phyloP scores from a whole-genome alignment of 2,888 invertebrate species.

The Diploptera punctata region DNA sequence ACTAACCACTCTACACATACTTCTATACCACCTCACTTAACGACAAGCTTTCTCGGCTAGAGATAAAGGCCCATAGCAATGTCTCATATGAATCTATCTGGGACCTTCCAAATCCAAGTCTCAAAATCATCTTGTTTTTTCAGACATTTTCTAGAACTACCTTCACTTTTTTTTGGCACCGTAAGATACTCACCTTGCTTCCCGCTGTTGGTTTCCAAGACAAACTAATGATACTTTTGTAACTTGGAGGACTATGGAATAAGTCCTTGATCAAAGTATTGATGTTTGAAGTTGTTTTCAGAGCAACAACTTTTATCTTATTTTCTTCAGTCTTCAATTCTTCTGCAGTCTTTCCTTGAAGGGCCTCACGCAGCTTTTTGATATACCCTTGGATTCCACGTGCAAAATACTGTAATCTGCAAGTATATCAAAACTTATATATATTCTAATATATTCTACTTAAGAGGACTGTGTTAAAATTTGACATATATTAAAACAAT shows the following conservation, averaged over 20 bases:
- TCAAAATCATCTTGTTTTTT: too few relatives aligned
- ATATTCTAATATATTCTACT: too few relatives aligned
- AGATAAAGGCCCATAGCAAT: too few relatives aligned
- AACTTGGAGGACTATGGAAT: conserved; percentile 93
- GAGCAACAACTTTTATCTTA: conserved; percentile 76
- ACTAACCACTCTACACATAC: too few relatives aligned
- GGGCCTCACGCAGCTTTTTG: conserved; percentile 71
- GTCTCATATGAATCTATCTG: too few relatives aligned
- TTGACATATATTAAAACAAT: too few relatives aligned
- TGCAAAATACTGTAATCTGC: conserved; percentile 88
- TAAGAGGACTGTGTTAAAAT: too few relatives aligned
- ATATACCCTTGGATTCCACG: conserved; percentile 87
- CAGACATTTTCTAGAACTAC: too few relatives aligned
- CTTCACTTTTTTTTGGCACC: too few relatives aligned
- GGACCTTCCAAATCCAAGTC: too few relatives aligned
- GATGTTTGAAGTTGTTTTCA: conserved; percentile 92
- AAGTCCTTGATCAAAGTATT: conserved; percentile 91
- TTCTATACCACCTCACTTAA: too few relatives aligned
- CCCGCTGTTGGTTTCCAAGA: conserved; percentile 68
- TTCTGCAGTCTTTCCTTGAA: conserved; percentile 72
- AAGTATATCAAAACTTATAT: conserved; percentile 36
- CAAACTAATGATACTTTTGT: conserved; percentile 80
- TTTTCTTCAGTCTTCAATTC: conserved; percentile 81
- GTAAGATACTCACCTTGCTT: conserved; percentile 33
- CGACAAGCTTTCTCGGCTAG: too few relatives aligned